Percentiles rank a stretch among this genome's conserved stretches.
Evolutionary conservation across 2,888 invertebrate species (phyloP).

Genomic region (Cryptophagus acutangulus): DNA sequence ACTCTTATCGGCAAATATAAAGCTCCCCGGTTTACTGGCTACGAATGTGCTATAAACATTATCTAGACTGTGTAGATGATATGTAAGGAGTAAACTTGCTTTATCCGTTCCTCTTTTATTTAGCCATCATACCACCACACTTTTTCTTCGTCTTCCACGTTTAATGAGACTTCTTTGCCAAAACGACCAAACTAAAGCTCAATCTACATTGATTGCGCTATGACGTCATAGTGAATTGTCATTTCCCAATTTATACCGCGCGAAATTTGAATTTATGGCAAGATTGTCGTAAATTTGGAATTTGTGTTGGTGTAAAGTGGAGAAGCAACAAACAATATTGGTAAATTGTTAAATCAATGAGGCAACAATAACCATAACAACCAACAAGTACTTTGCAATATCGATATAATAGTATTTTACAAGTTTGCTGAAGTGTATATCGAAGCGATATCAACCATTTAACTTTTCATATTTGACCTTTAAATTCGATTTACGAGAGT

Average conservation of each 20-base stretch:
- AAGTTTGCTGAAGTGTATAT: too few species aligned
- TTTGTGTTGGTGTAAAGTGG: too few species aligned
- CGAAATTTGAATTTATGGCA: too few species aligned
- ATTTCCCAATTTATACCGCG: too few species aligned
- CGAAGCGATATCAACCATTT: constrained; percentile 19
- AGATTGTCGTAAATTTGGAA: too few species aligned
- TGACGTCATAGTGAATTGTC: too few species aligned
- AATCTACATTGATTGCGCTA: too few species aligned
- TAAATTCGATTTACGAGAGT: constrained; percentile 36
- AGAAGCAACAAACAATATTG: too few species aligned
- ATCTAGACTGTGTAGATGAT: constrained; percentile 39
- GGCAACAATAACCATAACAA: constrained; percentile 30
- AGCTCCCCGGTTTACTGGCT: constrained; percentile 35
- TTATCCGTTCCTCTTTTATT: constrained; percentile 33
- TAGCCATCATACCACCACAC: constrained; percentile 18
- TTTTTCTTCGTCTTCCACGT: constrained; percentile 25
- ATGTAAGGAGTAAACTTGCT: constrained; percentile 38
- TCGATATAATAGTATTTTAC: constrained; percentile 30
- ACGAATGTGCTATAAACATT: constrained; percentile 41
- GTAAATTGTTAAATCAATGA: constrained; percentile 28
- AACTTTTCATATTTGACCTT: constrained; percentile 38
- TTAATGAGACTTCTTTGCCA: constrained; percentile 23
- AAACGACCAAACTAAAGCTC: too few species aligned
- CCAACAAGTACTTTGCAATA: constrained; percentile 27
- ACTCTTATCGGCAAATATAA: constrained; percentile 17